Percentiles rank a stretch among this genome's conserved stretches.
These are phyloP conservation scores for Lacerta agilis DNA, from an alignment of 2,797 vertebrate species.

Conservation along the genomic window DNA sequence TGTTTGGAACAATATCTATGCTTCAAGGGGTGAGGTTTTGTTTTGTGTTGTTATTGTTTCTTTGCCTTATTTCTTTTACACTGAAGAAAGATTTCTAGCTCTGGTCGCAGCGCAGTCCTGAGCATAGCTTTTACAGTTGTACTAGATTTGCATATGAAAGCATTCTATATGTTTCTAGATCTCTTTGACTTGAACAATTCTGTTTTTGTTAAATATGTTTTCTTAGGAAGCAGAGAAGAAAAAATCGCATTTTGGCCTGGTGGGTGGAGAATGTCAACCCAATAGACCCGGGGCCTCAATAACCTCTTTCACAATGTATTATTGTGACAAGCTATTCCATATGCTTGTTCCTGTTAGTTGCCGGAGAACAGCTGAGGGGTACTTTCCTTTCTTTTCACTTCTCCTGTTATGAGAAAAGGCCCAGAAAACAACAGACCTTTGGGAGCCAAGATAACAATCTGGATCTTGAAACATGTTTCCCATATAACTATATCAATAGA, in stretches of 20 bases:
- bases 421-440: slow-evolving; percentile 50
- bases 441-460: slow-evolving; percentile 50
- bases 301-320: slow-evolving; percentile 58
- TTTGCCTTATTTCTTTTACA: background rate
- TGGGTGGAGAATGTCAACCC: slow-evolving; percentile 43
- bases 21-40: background rate
- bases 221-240: background rate
- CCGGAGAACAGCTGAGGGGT: slow-evolving; percentile 44
- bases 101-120: background rate
- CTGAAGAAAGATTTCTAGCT: slow-evolving; percentile 23
- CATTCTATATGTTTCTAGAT: slow-evolving; percentile 39
- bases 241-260: slow-evolving; percentile 33
- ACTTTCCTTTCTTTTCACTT: slow-evolving; percentile 49
- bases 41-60: slow-evolving; percentile 6
- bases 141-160: slow-evolving; percentile 42
- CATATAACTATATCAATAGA: slow-evolving; percentile 46
- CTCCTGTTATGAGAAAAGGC: slow-evolving; percentile 32
- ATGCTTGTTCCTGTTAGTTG: slow-evolving; percentile 47
- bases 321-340: slow-evolving; percentile 56
- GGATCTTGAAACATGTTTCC: slow-evolving; percentile 46
- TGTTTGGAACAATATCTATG: slow-evolving; percentile 38
- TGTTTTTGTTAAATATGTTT: slow-evolving; percentile 47
- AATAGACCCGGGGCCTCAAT: slow-evolving; percentile 51
- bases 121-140: slow-evolving; percentile 33
- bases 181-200: slow-evolving; percentile 43